phyloP scores from a whole-genome alignment of 2,113 vertebrate genomes.

The Chaetodon trifascialis region DNA sequence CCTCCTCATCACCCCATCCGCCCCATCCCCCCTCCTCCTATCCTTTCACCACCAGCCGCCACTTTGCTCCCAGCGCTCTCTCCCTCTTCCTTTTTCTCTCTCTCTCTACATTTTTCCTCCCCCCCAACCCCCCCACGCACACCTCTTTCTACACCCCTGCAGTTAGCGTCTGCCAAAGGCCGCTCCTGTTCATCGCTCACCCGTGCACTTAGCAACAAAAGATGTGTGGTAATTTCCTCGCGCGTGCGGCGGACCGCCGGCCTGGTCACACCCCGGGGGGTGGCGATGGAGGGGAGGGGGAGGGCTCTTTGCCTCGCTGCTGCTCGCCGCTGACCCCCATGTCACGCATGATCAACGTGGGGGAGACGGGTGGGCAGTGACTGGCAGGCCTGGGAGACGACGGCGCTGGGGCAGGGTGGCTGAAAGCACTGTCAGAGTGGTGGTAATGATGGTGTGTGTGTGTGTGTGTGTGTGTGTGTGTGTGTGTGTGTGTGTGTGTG shows the following conservation, averaged over 20 bases:
- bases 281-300: not conserved
- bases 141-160: slow-evolving; percentile 78
- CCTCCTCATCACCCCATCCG: slow-evolving; percentile 54
- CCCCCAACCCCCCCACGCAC: slow-evolving; percentile 23
- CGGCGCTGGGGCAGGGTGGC: slow-evolving; percentile 31
- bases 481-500: slow-evolving; percentile 1
- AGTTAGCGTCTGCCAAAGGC: slow-evolving; percentile 84
- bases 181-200: slow-evolving; percentile 84
- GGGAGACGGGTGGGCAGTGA: slow-evolving; percentile 71
- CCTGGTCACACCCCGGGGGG: slow-evolving; percentile 59
- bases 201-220: slow-evolving; percentile 83
- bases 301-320: slow-evolving; percentile 59
- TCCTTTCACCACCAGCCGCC: slow-evolving; percentile 70
- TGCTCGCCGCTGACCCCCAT: slow-evolving; percentile 74
- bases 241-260: slow-evolving; percentile 57
- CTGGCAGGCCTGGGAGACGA: slow-evolving; percentile 71
- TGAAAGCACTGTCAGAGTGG: slow-evolving; percentile 49
- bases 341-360: slow-evolving; percentile 80
- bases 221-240: slow-evolving; percentile 82
- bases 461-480: not conserved
- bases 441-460: slow-evolving; percentile 22
- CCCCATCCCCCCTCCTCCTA: slow-evolving; percentile 41
- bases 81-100: slow-evolving; percentile 37
- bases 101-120: slow-evolving; percentile 54
- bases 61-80: slow-evolving; percentile 57